Base-by-base conservation (phyloP, 2,888 invertebrate genomes). In the Caenorhabditis becei region DNA sequence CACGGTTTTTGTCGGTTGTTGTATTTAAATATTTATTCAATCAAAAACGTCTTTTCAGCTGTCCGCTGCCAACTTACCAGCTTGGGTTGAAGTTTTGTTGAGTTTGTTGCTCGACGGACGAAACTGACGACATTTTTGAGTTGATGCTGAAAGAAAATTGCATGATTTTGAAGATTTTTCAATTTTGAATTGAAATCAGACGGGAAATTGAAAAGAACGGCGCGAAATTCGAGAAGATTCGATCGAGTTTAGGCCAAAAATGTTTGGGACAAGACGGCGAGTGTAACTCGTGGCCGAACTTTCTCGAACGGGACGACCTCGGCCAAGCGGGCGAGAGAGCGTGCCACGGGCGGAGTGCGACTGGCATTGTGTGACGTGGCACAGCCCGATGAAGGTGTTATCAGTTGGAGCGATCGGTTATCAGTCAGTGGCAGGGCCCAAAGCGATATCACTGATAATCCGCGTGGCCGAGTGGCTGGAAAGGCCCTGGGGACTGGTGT, bases 71-170 rank as follows among this genome's bases (percentile, higher is more conserved):
- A 56, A 72, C 81, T 77, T 49, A 85, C 86, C 86, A 86, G 58
- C 77, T 80, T 2, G 86, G 86, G 63, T 85, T 82, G 72, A 86
- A 86, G 70, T 82, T 84, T 71, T 82, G 79, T 59, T 74, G 78
- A 72, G 66, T 70, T 47, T 66, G n/a, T n/a, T n/a, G 61, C 69
- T 81, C 81, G 71, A 65, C 62, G 58, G 81, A 81, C 56, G 78
- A 67, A 62, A 80, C 77, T 80, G 80, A 75, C 59, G 80, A 80
- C 75, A 79, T 79, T 47, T n/a, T 72, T 71, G 71, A 66, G 78
- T 53, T 61, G 56, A 49, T 53, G 67, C 72, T 69, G 74, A 24
- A 74, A 62, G 49, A 41, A 32, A 49, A 65, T 51, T 20, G 26
- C 18, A 32, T 26, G 10, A 26, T 8, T 26, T 28, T 49, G 11